These are phyloP conservation scores for Macaca mulatta DNA, from an alignment of 2,113 vertebrate genomes.

Conservation along the genomic window DNA sequence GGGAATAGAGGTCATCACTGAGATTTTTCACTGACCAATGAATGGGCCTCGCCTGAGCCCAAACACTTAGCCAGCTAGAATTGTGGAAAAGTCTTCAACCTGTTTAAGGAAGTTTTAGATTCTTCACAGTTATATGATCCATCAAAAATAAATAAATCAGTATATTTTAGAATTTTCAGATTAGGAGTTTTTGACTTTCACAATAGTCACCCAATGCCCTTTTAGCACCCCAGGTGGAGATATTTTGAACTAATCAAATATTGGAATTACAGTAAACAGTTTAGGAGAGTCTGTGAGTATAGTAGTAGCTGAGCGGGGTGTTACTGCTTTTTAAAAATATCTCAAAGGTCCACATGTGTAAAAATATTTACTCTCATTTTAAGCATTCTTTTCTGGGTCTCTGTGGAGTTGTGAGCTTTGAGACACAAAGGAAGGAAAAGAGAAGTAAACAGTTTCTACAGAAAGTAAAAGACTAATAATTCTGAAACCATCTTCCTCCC, in stretches of 20 bases:
- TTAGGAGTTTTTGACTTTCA: not conserved
- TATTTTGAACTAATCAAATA: constrained; percentile 39
- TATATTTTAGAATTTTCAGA: constrained; percentile 34
- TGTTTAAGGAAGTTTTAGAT: constrained; percentile 38
- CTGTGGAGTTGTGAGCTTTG: constrained; percentile 53
- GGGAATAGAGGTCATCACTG: not conserved
- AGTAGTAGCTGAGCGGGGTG: constrained; percentile 29
- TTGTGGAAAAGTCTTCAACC: not conserved
- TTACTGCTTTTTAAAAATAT: not conserved
- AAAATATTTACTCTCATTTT: constrained; percentile 69
- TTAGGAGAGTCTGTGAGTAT: not conserved
- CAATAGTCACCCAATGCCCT: not conserved
- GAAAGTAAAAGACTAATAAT: not conserved
- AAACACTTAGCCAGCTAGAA: not conserved
- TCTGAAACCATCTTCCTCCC: not conserved
- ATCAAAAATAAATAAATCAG: constrained; percentile 1
- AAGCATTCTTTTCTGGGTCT: constrained; percentile 55
- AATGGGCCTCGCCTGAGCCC: not conserved
- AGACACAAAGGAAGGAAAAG: constrained; percentile 52
- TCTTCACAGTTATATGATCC: not conserved
- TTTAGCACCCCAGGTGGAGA: not conserved
- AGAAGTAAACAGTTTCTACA: constrained; percentile 59
- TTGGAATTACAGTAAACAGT: constrained; percentile 4
- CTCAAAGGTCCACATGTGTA: constrained; percentile 46
- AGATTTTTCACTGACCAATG: not conserved